These are phyloP conservation scores for Urocitellus parryii DNA, from an alignment of 2,113 vertebrate species.

Conservation along the genomic window DNA sequence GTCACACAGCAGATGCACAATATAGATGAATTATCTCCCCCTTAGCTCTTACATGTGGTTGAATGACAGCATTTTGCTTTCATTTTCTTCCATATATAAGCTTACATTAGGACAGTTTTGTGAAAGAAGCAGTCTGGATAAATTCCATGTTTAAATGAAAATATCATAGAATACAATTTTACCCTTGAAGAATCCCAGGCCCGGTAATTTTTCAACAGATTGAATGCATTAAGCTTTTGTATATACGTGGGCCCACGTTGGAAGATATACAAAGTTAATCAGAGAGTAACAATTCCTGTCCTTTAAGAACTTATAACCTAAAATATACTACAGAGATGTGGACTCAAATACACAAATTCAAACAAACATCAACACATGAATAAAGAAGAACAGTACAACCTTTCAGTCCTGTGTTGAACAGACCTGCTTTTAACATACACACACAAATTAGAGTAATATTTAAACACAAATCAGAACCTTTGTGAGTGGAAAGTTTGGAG, in stretches of 20 bases:
- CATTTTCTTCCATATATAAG: not conserved
- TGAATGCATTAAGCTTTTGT: conserved; percentile 83
- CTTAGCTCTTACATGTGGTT: not conserved
- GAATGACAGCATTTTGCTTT: conserved; percentile 15
- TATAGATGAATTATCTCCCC: not conserved
- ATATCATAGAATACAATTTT: conserved; percentile 78
- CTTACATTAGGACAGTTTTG: conserved; percentile 62
- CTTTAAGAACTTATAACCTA: conserved; percentile 72
- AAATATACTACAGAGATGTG: conserved; percentile 63
- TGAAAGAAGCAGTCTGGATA: conserved; percentile 62
- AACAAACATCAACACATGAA: conserved; percentile 74
- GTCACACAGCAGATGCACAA: not conserved
- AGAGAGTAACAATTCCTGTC: conserved; percentile 70
- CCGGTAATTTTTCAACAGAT: conserved; percentile 78
- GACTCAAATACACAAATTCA: conserved; percentile 68
- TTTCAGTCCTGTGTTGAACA: conserved; percentile 58
- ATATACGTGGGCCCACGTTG: conserved; percentile 60
- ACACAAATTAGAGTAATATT: conserved; percentile 52
- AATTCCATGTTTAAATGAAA: conserved; percentile 77
- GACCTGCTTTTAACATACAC: conserved; percentile 61
- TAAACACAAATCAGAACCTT: conserved; percentile 60
- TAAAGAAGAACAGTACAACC: conserved; percentile 53
- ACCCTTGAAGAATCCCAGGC: conserved; percentile 80
- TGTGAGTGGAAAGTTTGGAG: not conserved
- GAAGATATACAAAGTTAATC: conserved; percentile 79